phyloP scores from a whole-genome alignment of 35 echinoderm and acorn worm species.

The Ophioderma brevispina region DNA sequence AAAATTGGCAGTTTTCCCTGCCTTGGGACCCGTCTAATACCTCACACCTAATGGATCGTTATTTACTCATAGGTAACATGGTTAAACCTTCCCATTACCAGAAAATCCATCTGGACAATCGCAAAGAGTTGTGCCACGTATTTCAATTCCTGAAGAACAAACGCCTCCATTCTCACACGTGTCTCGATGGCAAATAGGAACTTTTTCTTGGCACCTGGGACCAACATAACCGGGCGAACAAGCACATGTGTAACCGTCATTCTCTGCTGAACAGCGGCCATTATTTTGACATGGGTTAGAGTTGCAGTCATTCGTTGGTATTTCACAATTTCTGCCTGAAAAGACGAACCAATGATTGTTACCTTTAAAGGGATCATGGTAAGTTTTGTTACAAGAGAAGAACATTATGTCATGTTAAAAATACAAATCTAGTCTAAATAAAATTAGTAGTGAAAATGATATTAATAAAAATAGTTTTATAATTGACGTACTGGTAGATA shows the following conservation, averaged over 20 bases:
- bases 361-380: not conserved
- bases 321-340: not conserved
- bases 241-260: not conserved
- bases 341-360: too few relatives aligned
- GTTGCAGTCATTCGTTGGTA: not conserved
- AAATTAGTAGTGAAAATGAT: too few relatives aligned
- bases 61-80: too few relatives aligned
- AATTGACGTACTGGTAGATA: too few relatives aligned
- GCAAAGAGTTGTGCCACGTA: not conserved
- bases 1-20: too few relatives aligned
- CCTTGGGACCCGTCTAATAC: too few relatives aligned
- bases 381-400: not conserved
- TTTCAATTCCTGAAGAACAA: not conserved
- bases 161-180: not conserved
- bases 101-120: too few relatives aligned
- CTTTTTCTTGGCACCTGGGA: not conserved
- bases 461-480: too few relatives aligned
- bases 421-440: too few relatives aligned
- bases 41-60: too few relatives aligned
- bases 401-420: not conserved
- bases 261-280: not conserved
- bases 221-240: not conserved
- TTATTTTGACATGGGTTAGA: not conserved
- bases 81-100: too few relatives aligned
- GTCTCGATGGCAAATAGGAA: not conserved